Evolutionary conservation across 2,797 vertebrate species (phyloP).

Genomic region (Novumbra hubbsi): DNA sequence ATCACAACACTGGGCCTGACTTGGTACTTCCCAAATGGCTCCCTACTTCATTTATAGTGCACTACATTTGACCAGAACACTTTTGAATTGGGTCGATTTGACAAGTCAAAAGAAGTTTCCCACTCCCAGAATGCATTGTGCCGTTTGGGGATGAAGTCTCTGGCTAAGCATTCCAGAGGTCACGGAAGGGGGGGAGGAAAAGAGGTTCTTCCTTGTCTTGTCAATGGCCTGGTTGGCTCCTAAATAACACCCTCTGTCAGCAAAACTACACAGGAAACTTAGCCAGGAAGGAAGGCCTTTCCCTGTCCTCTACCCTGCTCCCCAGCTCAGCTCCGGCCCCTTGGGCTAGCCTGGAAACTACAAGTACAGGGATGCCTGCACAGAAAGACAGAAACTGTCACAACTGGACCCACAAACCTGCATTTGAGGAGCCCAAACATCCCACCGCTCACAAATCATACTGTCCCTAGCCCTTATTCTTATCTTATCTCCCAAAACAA

Average conservation of each 20-base stretch:
- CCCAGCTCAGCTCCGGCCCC: constrained; percentile 8
- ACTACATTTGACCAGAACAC: neutral
- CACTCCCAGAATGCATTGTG: neutral
- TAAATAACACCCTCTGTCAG: constrained; percentile 64
- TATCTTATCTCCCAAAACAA: too few relatives aligned
- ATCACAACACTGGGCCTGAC: neutral
- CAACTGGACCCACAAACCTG: too few relatives aligned
- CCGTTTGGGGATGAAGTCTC: neutral
- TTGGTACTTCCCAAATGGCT: neutral
- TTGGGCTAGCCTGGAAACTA: neutral
- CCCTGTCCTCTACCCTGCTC: constrained; percentile 43
- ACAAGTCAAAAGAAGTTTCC: neutral
- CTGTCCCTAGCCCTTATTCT: too few relatives aligned
- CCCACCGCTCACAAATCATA: too few relatives aligned
- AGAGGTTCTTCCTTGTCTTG: constrained; percentile 16
- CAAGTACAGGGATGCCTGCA: too few relatives aligned
- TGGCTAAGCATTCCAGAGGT: constrained; percentile 13
- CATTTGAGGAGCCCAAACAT: too few relatives aligned
- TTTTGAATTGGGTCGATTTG: neutral
- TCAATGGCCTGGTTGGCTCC: constrained; percentile 48
- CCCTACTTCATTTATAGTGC: neutral
- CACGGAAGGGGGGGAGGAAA: constrained; percentile 29
- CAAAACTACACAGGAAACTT: constrained; percentile 64
- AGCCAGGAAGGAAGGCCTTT: constrained; percentile 72
- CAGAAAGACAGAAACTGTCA: too few relatives aligned